Base-by-base conservation (phyloP, 2,113 vertebrate species). In the Larimichthys polyactis region DNA sequence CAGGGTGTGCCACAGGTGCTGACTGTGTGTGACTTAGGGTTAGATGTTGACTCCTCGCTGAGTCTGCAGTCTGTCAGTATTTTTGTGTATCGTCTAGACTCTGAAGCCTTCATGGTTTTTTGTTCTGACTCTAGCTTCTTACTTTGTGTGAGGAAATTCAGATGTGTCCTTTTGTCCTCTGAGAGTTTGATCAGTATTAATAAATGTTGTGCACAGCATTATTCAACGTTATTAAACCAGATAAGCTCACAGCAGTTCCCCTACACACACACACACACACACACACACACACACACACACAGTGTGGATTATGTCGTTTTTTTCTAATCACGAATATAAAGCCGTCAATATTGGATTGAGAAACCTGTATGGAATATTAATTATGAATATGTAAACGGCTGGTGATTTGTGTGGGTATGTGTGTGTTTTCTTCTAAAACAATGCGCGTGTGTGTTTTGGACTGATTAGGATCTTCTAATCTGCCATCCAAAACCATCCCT, bases 391-490 rank as follows among this genome's bases (percentile, higher is more conserved):
- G 40, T 60, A 60, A 60, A 40, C 4, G 11, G 22, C n/a, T 17
- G 14, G 40, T 24, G 43, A 15, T 64, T 40, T 72, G 55, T 40
- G 6, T 58, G 12, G 27, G 52, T 12, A 17, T 71, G 36, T 43
- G 32, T 49, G 9, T 51, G 66, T 27, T 27, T 71, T 71, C 43
- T 43, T 32, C 55, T 55, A 43, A 64, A 64, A 43, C 36, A 1
- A 36, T 22, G 36, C 8, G 11, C n/a, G 29, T 49, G 9, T 51
- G 66, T 68, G 27, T 68, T n/a, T 55, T 1, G 65, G 3, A 40
- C 51, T 54, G 67, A 69, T 36, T 52, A 52, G 52, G 20, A 69
- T 52, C 66, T 68, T 57, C 12, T 57, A 68, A 52, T 69, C 66
- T 32, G 48, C 27, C 46, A 51, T 49, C 48, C 17, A 29, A 68